Evolutionary conservation across 2,888 invertebrate genomes (phyloP), one percentile per base, ranked within the genome.

Genomic region (Nasonia oneida): DNA sequence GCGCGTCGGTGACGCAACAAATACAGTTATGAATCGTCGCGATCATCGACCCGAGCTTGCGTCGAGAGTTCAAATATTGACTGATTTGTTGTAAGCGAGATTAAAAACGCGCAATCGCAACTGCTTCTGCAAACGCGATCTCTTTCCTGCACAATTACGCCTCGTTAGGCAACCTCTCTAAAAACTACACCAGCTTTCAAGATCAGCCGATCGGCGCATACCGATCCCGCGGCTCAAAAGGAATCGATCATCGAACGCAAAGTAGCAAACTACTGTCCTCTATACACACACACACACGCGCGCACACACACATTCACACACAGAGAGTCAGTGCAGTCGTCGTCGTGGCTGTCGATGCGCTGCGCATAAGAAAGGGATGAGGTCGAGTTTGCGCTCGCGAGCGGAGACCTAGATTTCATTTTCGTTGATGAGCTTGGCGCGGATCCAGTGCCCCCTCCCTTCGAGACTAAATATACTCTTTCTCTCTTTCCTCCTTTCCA

Each of bases 391-490:
- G 53, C 81, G 50, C 61, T 29, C 29, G 77, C 73, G 73, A 90
- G 90, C 90, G 90, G 89, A 91, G 93, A 92, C 93, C 93, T 91
- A 93, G 93, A 93, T 93, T 93, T 93, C 93, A 93, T 93, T 93
- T 93, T 92, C 91, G 93, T 93, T 93, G 93, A 93, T 92, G 93
- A 93, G 92, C 91, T 93, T 93, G 93, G 93, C 93, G 84, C 89
- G 86, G 88, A 88, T 92, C 92, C 93, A 93, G 90, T 23, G 37
- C 67, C 29, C 71, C 84, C 61, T 64, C 70, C 3, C 33, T 18
- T 39, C 89, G 88, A 90, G 90, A 92, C 93, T 93, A 93, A 93
- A 93, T 93, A 93, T 93, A 93, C 90, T 91, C 91, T 89, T 89
- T 90, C 91, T 89, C 89, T 89, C 84, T 84, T 84, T 70, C 81